These are phyloP conservation scores for Crax fasciolata DNA, from an alignment of 2,797 vertebrate species.

Conservation along the genomic window DNA sequence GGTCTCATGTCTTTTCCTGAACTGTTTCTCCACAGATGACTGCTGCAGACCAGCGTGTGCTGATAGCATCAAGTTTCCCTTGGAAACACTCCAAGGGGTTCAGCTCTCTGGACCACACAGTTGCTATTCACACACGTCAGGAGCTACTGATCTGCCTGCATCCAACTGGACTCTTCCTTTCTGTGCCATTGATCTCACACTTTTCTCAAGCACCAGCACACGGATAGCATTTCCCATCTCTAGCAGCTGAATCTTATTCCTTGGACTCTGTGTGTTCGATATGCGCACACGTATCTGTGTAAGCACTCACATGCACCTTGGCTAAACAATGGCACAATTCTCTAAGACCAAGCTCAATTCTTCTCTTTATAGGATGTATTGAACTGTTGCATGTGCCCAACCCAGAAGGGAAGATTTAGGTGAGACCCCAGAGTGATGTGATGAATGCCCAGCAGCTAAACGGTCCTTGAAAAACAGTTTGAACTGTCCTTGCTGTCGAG, in stretches of 20 bases:
- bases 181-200: neutral
- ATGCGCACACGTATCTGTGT: neutral
- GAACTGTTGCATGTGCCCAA: neutral
- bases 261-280: neutral
- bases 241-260: neutral
- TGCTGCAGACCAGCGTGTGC: neutral
- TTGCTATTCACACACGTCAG: neutral
- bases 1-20: neutral
- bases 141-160: constrained; percentile 20
- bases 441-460: neutral
- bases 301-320: rapidly evolving
- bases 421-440: neutral
- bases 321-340: neutral
- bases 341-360: neutral
- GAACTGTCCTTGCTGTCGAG: neutral
- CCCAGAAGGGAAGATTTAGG: neutral
- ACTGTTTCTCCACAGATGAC: neutral
- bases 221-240: neutral
- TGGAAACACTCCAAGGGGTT: constrained; percentile 52
- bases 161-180: neutral
- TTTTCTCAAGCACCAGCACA: neutral
- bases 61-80: constrained; percentile 50
- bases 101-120: constrained; percentile 12
- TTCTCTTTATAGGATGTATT: neutral
- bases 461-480: neutral